Evolutionary conservation across 1,140 invertebrate genomes (phyloP), one percentile per base, ranked within the genome.

Genomic region (Leptoteleia sp.): DNA sequence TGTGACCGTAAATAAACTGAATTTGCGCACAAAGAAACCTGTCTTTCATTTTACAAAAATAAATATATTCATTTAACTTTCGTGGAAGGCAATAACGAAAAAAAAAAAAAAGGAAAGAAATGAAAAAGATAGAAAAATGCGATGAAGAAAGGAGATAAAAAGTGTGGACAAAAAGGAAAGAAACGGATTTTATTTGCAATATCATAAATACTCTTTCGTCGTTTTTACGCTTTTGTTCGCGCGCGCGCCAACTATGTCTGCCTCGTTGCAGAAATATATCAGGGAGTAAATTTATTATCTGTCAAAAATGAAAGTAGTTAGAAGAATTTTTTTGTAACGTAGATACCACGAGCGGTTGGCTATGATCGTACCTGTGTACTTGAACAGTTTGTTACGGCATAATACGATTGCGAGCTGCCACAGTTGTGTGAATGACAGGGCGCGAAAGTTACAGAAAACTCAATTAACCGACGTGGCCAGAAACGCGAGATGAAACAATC

Each of bases 381-480:
- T 72, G 57, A 57, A 59, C 38, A 59, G 55, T 62, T 76, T 59
- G 72, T 67, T 76, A 52, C 72, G 55, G 38, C 1, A 68, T 76
- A 76, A 67, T 76, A 67, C 52, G 48, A 67, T 68, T 67, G 19
- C 37, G 19, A 76, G 29, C 61, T 67, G 45, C 55, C 55, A 62
- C 54, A 42, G 55, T 47, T 61, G 62, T 68, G 72, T 76, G 47
- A 76, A 76, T 68, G 72, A 76, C 68, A 79, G 85, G 70, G 71
- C 72, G 71, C 82, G 81, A 86, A 87, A 86, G 80, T 85, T 82
- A 82, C 83, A 82, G 76, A 84, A 84, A 85, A 87, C 83, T 87
- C 86, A 87, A 87, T 87, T 87, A 87, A 82, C 79, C 81, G 70
- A 81, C 71, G 77, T 83, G 78, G 80, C 70, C 76, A 55, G 79